A percentile compares a stretch with the other conserved stretches of the same genome.
Evolutionary conservation across 2,797 vertebrate species (phyloP).

Genomic region (Taenioides sp.): DNA sequence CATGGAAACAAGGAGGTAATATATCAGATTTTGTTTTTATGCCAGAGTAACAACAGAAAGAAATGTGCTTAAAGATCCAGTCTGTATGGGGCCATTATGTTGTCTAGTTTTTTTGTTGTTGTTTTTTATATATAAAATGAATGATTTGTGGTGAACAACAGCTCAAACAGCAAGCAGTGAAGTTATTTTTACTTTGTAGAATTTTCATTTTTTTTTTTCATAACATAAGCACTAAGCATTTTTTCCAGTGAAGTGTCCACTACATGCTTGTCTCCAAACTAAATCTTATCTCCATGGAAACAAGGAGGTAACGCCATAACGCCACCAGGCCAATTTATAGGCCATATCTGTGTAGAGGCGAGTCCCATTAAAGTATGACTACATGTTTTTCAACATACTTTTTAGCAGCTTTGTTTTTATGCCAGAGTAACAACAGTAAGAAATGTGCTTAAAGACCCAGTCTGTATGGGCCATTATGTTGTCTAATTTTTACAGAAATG

Average conservation of each 20-base stretch:
- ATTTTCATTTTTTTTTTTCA: too few relatives aligned
- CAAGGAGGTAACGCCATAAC: not conserved
- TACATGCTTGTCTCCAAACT: too few relatives aligned
- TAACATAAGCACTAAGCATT: too few relatives aligned
- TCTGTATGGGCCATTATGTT: not conserved
- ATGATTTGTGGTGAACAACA: slow-evolving; percentile 13
- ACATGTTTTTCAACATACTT: too few relatives aligned
- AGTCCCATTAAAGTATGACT: too few relatives aligned
- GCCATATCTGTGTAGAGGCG: not conserved
- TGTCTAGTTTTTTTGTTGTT: not conserved
- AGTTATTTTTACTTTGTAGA: too few relatives aligned
- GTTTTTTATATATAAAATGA: slow-evolving; percentile 8
- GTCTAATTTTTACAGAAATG: slow-evolving; percentile 5
- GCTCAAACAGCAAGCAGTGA: slow-evolving; percentile 15
- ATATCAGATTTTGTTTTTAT: not conserved
- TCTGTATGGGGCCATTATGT: not conserved
- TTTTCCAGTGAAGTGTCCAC: too few relatives aligned
- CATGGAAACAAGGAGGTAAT: not conserved
- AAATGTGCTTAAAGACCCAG: not conserved
- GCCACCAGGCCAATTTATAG: not conserved
- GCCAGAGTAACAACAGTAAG: not conserved
- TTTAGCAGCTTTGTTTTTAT: slow-evolving; percentile 2
- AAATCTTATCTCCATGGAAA: not conserved
- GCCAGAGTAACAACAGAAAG: not conserved
- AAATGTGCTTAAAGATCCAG: not conserved